Percentiles rank a stretch among this genome's conserved stretches.
These are phyloP conservation scores for Macroglossus sobrinus DNA, from an alignment of 2,113 vertebrate genomes.

Conservation along the genomic window DNA sequence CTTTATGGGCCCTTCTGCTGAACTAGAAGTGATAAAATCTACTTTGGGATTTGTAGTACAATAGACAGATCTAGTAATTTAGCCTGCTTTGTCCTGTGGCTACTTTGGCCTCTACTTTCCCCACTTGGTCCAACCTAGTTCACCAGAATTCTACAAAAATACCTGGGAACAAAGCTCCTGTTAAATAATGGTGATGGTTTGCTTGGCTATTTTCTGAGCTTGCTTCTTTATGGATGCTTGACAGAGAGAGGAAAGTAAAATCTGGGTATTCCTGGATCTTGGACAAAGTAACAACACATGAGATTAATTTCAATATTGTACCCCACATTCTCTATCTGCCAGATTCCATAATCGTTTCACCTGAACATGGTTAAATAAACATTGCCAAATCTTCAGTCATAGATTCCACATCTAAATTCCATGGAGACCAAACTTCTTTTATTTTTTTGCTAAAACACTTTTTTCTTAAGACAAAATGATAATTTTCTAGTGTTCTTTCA, in stretches of 20 bases:
- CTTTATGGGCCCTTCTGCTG: neutral
- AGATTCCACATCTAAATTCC: neutral
- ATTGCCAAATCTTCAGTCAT: constrained; percentile 23
- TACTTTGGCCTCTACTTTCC: neutral
- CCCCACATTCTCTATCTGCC: neutral
- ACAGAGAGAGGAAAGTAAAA: neutral
- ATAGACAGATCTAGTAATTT: neutral
- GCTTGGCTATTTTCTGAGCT: neutral
- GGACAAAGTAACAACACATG: constrained; percentile 5
- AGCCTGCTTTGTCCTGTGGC: neutral
- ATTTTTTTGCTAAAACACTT: constrained; percentile 5
- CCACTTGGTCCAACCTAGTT: neutral
- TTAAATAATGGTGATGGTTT: neutral
- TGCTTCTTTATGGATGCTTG: neutral
- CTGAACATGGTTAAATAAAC: neutral
- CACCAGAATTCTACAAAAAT: neutral
- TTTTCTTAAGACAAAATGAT: constrained; percentile 7
- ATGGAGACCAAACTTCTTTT: neutral
- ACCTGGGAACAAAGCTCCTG: neutral
- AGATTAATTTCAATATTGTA: constrained; percentile 38
- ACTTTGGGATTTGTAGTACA: neutral
- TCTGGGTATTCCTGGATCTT: neutral
- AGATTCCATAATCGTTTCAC: constrained; percentile 18
- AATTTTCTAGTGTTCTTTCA: neutral
- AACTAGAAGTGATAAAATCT: neutral